Evolutionary conservation across 2,888 invertebrate genomes (phyloP), one percentile per base, ranked within the genome.

Genomic region (Hirudinaria manillensis): DNA sequence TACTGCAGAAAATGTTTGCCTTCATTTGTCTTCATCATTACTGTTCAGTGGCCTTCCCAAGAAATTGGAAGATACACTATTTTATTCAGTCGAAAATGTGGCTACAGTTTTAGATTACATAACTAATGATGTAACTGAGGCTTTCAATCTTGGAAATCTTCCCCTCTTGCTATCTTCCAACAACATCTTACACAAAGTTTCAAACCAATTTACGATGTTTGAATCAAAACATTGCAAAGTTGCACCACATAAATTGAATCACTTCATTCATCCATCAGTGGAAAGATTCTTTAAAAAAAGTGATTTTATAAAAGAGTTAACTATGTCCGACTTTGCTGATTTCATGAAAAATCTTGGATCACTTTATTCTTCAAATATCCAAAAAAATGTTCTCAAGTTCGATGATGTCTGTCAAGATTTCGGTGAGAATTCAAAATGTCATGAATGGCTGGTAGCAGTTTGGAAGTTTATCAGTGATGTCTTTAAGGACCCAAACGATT

Each of bases 311-410:
- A 4, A 3, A 34, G n/a, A 34, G 32, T 36, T 68, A 34, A 68
- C 32, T 29, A 68, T 34, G 16, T 10, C n/a, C 16, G 27, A 68
- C 6, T 29, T 34, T 34, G 3, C n/a, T n/a, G 36, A 68, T n/a
- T 36, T 68, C 7, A n/a, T 68, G n/a, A 68, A 32, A n/a, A 32
- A 68, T 68, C 34, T 68, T 68, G 16, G 3, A n/a, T 34, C 68
- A n/a, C 29, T 29, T 29, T 29, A 7, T 61, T 61, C 29, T 24
- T 4, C 24, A 24, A 27, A 61, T 13, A 19, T 21, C 19, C 1
- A 13, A 29, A 4, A 27, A 6, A 61, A 61, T 16, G 13, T 61
- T 13, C 29, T 61, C 21, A 1, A 61, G 10, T 27, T 61, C n/a
- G 29, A 10, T n/a, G 24, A 61, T 3, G 10, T n/a, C 2, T 61